These are phyloP conservation scores for Lasioglossum figueresi DNA, from an alignment of 2,888 invertebrate species.

Conservation along the genomic window DNA sequence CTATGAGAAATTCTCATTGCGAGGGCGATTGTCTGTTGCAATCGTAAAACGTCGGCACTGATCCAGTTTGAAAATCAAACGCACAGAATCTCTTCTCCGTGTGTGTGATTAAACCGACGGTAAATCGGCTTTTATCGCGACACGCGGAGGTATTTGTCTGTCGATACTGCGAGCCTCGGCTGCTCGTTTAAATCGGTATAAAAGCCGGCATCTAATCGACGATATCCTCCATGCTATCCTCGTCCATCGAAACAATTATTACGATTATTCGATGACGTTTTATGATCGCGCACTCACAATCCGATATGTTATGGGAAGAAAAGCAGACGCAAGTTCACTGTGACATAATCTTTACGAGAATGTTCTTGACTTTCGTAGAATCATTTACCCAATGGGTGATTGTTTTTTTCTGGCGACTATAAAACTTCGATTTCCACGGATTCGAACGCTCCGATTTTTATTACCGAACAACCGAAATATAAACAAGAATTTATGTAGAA, in stretches of 20 bases:
- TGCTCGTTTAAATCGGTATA: not conserved
- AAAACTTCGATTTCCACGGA: not conserved
- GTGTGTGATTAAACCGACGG: conserved; percentile 34
- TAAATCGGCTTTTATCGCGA: conserved; percentile 22
- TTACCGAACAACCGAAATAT: not conserved
- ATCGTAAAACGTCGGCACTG: conserved; percentile 64
- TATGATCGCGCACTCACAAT: not conserved
- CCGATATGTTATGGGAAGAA: conserved; percentile 24
- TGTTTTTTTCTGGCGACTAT: not conserved
- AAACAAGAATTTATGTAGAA: not conserved
- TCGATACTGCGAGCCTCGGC: not conserved
- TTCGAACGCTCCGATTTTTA: not conserved
- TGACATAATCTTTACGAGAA: conserved; percentile 16
- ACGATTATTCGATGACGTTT: conserved; percentile 5
- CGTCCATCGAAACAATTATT: not conserved
- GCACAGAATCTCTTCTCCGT: conserved; percentile 42
- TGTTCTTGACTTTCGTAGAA: conserved; percentile 24
- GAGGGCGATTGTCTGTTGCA: conserved; percentile 73
- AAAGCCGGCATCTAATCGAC: not conserved
- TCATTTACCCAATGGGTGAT: not conserved
- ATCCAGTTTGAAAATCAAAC: conserved; percentile 73
- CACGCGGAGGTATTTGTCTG: conserved; percentile 1
- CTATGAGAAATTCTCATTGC: conserved; percentile 78
- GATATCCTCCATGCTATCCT: not conserved
- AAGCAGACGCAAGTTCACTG: conserved; percentile 25